Evolutionary conservation across 2,113 vertebrate species (phyloP).

Genomic region (Aphyosemion australe): DNA sequence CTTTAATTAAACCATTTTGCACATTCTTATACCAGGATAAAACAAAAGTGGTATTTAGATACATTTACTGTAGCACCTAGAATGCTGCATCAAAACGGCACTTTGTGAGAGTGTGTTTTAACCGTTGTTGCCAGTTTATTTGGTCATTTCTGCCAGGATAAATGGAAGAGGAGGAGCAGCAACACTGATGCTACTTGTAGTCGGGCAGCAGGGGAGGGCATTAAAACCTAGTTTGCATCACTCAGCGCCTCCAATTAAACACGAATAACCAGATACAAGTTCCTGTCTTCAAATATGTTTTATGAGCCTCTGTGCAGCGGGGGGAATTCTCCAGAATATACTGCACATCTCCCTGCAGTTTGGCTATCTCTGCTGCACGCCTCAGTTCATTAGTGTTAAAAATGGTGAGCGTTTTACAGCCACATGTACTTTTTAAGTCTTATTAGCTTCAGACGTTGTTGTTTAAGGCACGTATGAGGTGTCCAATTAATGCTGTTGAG

Average conservation of each 20-base stretch:
- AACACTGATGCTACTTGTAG: constrained; percentile 71
- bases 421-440: constrained; percentile 81
- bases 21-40: constrained; percentile 20
- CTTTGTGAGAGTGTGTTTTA: constrained; percentile 33
- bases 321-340: constrained; percentile 75
- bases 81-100: background rate
- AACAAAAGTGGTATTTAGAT: constrained; percentile 39
- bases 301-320: constrained; percentile 73
- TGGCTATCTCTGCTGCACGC: constrained; percentile 68
- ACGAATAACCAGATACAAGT: constrained; percentile 79
- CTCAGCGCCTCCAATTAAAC: constrained; percentile 82
- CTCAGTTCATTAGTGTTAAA: constrained; percentile 81
- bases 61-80: constrained; percentile 32
- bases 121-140: constrained; percentile 48
- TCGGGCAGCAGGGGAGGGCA: constrained; percentile 77
- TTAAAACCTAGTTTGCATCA: constrained; percentile 80
- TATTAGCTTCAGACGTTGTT: constrained; percentile 81
- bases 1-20: constrained; percentile 13
- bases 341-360: constrained; percentile 66
- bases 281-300: constrained; percentile 75
- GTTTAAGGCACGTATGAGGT: constrained; percentile 77
- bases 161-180: constrained; percentile 59
- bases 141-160: constrained; percentile 67
- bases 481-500: constrained; percentile 75
- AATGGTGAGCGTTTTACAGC: constrained; percentile 79